Conservation (phyloP, 2,113 vertebrate genomes). For the Argyrosomus japonicus region DNA sequence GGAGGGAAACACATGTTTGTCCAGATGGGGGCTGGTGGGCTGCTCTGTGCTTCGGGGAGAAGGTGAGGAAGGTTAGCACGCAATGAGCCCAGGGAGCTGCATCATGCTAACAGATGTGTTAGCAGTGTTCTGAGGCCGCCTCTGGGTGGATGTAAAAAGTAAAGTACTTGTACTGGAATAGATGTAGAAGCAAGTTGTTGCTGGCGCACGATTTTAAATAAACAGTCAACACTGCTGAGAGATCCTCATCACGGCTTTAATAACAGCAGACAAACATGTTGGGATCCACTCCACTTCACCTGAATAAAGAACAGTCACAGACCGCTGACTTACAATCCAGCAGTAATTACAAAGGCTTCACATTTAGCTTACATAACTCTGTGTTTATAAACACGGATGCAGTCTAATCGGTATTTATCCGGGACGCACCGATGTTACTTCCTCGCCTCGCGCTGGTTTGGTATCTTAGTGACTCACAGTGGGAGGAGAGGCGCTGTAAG, state of each 20-base stretch:
- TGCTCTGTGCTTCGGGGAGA: conserved; percentile 12
- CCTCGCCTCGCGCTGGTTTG: background rate
- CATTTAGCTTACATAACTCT: background rate
- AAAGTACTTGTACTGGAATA: background rate
- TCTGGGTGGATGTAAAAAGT: background rate
- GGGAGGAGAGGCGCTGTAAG: background rate
- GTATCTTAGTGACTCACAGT: background rate
- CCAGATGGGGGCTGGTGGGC: conserved; percentile 51
- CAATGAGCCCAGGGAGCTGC: conserved; percentile 21
- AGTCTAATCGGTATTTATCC: too few species aligned
- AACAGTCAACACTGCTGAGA: too few species aligned
- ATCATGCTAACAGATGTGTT: conserved; percentile 35
- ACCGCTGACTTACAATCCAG: background rate
- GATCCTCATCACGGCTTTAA: too few species aligned
- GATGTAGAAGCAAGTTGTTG: background rate
- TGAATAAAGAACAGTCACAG: background rate
- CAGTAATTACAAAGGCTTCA: background rate
- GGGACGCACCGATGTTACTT: too few species aligned
- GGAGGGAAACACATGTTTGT: conserved; percentile 50
- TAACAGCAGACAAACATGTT: background rate
- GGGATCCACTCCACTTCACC: background rate
- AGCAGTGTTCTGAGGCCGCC: background rate
- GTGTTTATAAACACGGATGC: background rate
- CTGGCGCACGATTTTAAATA: too few species aligned
- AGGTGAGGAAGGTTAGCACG: conserved; percentile 13